phyloP scores from a whole-genome alignment of 2,797 vertebrate species.

The Sebastes steindachneri region DNA sequence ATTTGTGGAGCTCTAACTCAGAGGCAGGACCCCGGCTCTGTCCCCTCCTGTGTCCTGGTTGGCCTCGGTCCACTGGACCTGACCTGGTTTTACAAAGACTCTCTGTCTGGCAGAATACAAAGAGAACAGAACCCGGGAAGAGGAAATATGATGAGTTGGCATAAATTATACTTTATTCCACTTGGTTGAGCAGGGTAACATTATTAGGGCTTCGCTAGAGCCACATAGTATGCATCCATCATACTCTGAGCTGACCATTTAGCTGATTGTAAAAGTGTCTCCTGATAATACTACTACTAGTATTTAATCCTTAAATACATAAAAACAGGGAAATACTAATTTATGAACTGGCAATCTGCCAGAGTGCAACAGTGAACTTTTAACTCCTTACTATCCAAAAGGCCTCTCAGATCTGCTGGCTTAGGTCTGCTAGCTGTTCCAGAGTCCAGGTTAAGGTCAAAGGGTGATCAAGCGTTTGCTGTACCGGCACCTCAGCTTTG shows the following conservation, averaged over 20 bases:
- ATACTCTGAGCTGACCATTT: background rate
- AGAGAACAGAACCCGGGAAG: background rate
- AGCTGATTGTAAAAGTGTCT: background rate
- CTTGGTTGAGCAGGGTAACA: background rate
- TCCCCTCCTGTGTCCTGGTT: conserved; percentile 12
- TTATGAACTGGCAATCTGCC: background rate
- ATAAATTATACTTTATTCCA: background rate
- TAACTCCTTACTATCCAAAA: background rate
- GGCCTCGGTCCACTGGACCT: conserved; percentile 1
- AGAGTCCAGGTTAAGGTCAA: background rate
- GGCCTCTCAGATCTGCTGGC: background rate
- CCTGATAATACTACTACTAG: too few species aligned
- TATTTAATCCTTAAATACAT: background rate
- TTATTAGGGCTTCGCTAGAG: background rate
- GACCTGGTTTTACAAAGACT: conserved; percentile 35
- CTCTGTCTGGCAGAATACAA: conserved; percentile 13
- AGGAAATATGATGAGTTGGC: conserved; percentile 15
- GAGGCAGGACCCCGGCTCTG: background rate
- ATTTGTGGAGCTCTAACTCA: background rate
- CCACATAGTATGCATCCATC: background rate
- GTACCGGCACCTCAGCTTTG: background rate
- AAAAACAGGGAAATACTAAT: background rate
- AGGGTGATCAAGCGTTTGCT: background rate
- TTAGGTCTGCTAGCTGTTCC: background rate
- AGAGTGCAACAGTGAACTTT: background rate